phyloP scores from a whole-genome alignment of 2,888 invertebrate genomes.

The Cephus nigrinus region DNA sequence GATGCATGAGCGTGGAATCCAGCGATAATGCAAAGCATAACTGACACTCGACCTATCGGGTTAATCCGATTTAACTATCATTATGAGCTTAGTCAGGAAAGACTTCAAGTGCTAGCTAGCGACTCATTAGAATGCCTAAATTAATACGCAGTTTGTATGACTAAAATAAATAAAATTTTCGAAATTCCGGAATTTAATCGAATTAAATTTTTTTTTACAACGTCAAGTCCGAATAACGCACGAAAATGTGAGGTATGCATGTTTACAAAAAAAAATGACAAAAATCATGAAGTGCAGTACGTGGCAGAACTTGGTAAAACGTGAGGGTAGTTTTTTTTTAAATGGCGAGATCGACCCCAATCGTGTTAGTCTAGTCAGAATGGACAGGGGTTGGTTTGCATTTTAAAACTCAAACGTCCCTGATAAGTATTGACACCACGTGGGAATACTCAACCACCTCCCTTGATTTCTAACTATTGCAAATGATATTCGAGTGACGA shows the following conservation, averaged over 20 bases:
- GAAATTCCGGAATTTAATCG: neutral
- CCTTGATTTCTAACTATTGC: neutral
- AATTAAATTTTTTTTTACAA: neutral
- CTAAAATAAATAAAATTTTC: neutral
- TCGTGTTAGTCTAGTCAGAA: conserved; percentile 56
- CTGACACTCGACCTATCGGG: conserved; percentile 58
- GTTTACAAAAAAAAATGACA: conserved; percentile 15
- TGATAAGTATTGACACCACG: conserved; percentile 14
- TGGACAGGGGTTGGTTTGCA: conserved; percentile 55
- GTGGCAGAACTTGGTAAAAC: neutral
- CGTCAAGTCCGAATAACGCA: neutral
- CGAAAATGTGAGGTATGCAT: neutral
- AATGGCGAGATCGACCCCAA: conserved; percentile 57
- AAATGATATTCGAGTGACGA: too few species aligned
- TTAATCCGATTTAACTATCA: conserved; percentile 60
- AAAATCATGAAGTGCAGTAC: conserved; percentile 18
- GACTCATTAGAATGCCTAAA: conserved; percentile 54
- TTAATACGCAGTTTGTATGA: conserved; percentile 21
- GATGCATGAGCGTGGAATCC: conserved; percentile 39
- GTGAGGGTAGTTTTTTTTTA: conserved; percentile 28
- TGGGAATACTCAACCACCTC: neutral
- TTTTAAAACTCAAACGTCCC: conserved; percentile 36
- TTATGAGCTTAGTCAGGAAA: conserved; percentile 57
- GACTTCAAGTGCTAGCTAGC: conserved; percentile 55
- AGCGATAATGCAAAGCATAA: conserved; percentile 44